phyloP scores from a whole-genome alignment of 2,797 vertebrate genomes.

The Anolis apletophallus region DNA sequence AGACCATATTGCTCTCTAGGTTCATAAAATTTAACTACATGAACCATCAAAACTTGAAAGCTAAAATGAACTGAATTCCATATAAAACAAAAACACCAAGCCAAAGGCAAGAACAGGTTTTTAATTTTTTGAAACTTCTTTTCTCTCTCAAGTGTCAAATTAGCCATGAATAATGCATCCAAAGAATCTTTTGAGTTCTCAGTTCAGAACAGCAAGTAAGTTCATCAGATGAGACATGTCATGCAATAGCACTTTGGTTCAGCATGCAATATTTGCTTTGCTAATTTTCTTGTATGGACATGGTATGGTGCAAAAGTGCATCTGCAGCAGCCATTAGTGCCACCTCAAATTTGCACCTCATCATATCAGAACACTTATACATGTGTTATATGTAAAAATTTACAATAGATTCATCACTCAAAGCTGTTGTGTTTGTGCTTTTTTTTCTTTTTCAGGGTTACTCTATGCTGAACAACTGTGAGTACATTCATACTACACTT shows the following conservation, averaged over 20 bases:
- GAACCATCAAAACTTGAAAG: conserved; percentile 23
- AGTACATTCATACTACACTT: too few relatives aligned
- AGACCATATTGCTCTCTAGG: background rate
- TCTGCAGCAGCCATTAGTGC: background rate
- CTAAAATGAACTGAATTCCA: conserved; percentile 35
- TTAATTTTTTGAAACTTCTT: conserved; percentile 40
- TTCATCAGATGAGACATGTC: background rate
- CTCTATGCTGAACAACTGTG: background rate
- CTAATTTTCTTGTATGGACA: conserved; percentile 5
- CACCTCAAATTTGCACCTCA: background rate
- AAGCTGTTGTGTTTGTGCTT: background rate
- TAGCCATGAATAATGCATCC: conserved; percentile 36
- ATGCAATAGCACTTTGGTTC: background rate
- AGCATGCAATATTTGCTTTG: fast-evolving
- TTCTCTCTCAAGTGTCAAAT: background rate
- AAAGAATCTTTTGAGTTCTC: conserved; percentile 9
- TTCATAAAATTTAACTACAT: conserved; percentile 29
- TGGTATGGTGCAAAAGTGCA: background rate
- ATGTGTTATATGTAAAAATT: background rate
- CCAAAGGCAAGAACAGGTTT: conserved; percentile 7
- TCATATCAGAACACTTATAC: background rate
- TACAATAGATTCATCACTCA: background rate
- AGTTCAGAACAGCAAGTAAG: conserved; percentile 22
- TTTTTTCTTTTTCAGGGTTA: background rate
- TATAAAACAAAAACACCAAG: conserved; percentile 24